These are phyloP conservation scores for Kradibia gibbosae DNA, from an alignment of 1,140 invertebrate genomes.

Conservation along the genomic window DNA sequence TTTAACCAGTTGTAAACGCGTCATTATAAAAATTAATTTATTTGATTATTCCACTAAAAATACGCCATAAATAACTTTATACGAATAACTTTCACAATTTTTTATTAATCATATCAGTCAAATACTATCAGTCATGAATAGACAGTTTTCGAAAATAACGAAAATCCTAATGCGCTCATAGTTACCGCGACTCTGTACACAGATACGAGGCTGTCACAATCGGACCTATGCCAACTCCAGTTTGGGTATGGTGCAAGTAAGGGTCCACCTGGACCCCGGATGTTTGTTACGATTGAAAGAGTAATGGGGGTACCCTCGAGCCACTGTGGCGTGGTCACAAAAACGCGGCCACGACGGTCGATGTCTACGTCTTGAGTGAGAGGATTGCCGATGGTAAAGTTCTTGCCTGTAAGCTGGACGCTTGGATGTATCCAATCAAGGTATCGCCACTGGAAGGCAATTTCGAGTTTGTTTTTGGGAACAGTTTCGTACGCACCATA, in stretches of 20 bases:
- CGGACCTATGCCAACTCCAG: conserved; percentile 65
- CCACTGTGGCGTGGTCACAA: conserved; percentile 71
- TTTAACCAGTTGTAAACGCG: too few relatives aligned
- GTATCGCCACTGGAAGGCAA: conserved; percentile 66
- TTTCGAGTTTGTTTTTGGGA: conserved; percentile 50
- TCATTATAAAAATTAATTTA: too few relatives aligned
- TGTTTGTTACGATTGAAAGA: conserved; percentile 64
- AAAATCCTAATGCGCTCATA: conserved; percentile 5
- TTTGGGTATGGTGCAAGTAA: conserved; percentile 68
- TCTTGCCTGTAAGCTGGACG: conserved; percentile 59
- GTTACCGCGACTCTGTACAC: conserved; percentile 71
- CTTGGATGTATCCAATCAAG: conserved; percentile 67
- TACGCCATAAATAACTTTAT: too few relatives aligned
- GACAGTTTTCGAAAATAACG: too few relatives aligned
- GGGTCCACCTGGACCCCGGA: conserved; percentile 61
- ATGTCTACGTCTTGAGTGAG: conserved; percentile 69
- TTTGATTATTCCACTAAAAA: too few relatives aligned
- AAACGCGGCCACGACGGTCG: conserved; percentile 65
- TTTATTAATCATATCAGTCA: too few relatives aligned
- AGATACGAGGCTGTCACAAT: conserved; percentile 67
- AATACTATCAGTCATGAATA: too few relatives aligned
- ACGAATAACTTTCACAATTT: too few relatives aligned
- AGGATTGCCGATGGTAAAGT: conserved; percentile 65
- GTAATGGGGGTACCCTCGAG: conserved; percentile 69
- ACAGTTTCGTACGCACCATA: neutral